Percentiles rank a stretch among this genome's conserved stretches.
These are phyloP conservation scores for Dasypus novemcinctus DNA, from an alignment of 2,113 vertebrate species.

Conservation along the genomic window DNA sequence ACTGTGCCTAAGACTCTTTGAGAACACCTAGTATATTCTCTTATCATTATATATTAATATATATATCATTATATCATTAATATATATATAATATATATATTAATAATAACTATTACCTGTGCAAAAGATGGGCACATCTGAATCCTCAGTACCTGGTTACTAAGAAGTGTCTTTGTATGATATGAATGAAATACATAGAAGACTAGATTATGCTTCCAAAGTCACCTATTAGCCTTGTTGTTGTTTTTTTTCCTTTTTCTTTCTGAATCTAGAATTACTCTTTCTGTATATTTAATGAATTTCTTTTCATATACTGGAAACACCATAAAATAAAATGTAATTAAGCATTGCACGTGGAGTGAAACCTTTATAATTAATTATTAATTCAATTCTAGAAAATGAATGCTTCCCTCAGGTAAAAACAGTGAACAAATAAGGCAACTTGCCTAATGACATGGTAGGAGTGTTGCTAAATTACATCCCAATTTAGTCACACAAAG, in stretches of 20 bases:
- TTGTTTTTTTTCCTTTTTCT: not conserved
- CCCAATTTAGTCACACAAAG: not conserved
- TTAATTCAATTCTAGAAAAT: not conserved
- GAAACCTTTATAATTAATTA: not conserved
- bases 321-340: not conserved
- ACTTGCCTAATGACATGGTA: not conserved
- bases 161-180: not conserved
- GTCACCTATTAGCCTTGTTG: not conserved
- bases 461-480: not conserved
- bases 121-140: not conserved
- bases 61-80: too few relatives aligned
- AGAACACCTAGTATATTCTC: not conserved
- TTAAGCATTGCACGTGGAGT: not conserved
- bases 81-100: too few relatives aligned
- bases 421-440: not conserved
- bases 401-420: not conserved
- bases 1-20: not conserved
- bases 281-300: not conserved
- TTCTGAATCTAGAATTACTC: not conserved
- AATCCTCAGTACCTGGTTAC: not conserved
- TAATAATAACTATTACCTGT: not conserved
- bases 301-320: not conserved
- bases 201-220: not conserved
- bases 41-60: not conserved
- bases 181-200: not conserved